These are phyloP conservation scores for Pheosia gnoma DNA, from an alignment of 2,888 invertebrate genomes.

Conservation along the genomic window DNA sequence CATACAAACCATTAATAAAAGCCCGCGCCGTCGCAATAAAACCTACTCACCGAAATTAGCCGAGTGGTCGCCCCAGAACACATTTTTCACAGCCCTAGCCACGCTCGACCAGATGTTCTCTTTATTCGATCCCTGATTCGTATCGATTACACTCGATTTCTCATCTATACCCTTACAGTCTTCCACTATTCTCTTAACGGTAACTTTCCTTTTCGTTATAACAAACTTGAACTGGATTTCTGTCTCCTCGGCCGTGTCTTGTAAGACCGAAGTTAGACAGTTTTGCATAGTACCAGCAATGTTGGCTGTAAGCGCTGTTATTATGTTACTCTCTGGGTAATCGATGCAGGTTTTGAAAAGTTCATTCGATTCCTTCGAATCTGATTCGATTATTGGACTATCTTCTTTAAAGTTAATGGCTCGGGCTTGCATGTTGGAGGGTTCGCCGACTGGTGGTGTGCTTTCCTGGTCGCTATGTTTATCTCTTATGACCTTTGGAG, in stretches of 20 bases:
- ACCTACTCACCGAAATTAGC: slow-evolving; percentile 49
- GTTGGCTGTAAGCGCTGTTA: slow-evolving; percentile 67
- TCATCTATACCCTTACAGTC: slow-evolving; percentile 46
- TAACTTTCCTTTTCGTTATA: slow-evolving; percentile 73
- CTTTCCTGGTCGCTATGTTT: slow-evolving; percentile 51
- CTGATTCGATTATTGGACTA: slow-evolving; percentile 63
- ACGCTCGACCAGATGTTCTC: slow-evolving; percentile 78
- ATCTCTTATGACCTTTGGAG: slow-evolving; percentile 58
- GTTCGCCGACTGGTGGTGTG: slow-evolving; percentile 69
- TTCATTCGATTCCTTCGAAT: slow-evolving; percentile 68
- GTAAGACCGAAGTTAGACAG: slow-evolving; percentile 66
- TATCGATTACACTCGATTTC: slow-evolving; percentile 48
- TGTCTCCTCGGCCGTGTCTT: slow-evolving; percentile 69
- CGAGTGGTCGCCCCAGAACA: slow-evolving; percentile 71
- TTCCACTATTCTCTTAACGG: slow-evolving; percentile 60
- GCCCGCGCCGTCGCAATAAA: slow-evolving; percentile 26
- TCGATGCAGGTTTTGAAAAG: slow-evolving; percentile 69
- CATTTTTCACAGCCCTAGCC: slow-evolving; percentile 71
- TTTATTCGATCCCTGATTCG: slow-evolving; percentile 53
- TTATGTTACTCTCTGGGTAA: slow-evolving; percentile 61
- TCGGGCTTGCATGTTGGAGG: slow-evolving; percentile 63
- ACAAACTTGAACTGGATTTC: slow-evolving; percentile 79
- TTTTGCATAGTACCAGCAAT: slow-evolving; percentile 72
- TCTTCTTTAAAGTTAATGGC: slow-evolving; percentile 79
- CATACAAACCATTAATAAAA: slow-evolving; percentile 19